Evolutionary conservation across 2,888 invertebrate genomes (phyloP).

Genomic region (Candidula unifasciata): DNA sequence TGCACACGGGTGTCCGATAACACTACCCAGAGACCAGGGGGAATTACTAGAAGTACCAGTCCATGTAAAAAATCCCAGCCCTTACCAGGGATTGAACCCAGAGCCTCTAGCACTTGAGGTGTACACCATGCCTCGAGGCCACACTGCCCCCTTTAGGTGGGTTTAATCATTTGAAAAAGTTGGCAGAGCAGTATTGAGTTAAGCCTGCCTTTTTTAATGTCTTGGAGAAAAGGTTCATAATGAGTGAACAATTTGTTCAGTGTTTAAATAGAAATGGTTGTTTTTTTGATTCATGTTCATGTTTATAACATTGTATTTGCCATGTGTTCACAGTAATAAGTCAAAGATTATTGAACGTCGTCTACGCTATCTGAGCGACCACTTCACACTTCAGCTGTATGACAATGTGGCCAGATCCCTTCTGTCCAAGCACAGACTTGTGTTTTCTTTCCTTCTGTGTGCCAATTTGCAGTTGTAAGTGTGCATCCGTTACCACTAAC

Average conservation of each 20-base stretch:
- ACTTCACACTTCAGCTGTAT: slow-evolving; percentile 93
- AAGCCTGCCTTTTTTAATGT: too few relatives aligned
- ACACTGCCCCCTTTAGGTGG: too few relatives aligned
- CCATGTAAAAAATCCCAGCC: too few relatives aligned
- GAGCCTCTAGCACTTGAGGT: too few relatives aligned
- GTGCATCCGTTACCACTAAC: slow-evolving; percentile 26
- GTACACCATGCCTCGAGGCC: too few relatives aligned
- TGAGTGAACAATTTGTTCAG: background rate
- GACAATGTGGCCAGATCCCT: slow-evolving; percentile 94
- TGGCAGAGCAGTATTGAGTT: too few relatives aligned
- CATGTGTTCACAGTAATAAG: slow-evolving; percentile 77
- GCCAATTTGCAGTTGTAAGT: slow-evolving; percentile 78
- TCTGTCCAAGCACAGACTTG: slow-evolving; percentile 95
- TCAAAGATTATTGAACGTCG: slow-evolving; percentile 87
- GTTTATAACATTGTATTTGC: background rate
- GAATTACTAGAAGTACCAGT: too few relatives aligned
- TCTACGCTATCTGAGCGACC: slow-evolving; percentile 85
- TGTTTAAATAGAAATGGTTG: background rate
- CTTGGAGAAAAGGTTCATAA: too few relatives aligned
- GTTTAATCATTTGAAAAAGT: too few relatives aligned
- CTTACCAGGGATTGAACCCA: too few relatives aligned
- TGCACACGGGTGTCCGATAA: too few relatives aligned
- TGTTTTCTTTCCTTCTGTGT: slow-evolving; percentile 93
- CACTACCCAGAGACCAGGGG: too few relatives aligned
- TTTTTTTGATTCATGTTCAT: background rate